Evolutionary conservation across 1,140 invertebrate genomes (phyloP), one percentile per base, ranked within the genome.

Genomic region (Platyura marginata): DNA sequence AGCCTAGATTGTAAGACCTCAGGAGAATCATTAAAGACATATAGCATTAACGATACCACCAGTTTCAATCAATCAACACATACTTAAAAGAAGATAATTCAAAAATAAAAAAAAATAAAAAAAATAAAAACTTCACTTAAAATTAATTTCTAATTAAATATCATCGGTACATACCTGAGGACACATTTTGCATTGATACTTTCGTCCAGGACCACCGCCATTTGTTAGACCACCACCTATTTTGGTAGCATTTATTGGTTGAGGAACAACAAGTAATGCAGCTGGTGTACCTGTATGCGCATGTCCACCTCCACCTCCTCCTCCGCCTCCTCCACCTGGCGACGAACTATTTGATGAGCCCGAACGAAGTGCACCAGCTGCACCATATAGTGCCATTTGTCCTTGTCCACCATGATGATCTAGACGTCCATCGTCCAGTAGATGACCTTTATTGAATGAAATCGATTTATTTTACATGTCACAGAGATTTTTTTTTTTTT

Each of bases 151-250:
- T n/a, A n/a, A n/a, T n/a, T n/a, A n/a, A n/a, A n/a, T n/a, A n/a
- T n/a, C n/a, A n/a, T n/a, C n/a, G 3, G 32, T 13, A 15, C 82
- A 75, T 65, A 96, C 91, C 86, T 94, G 88, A 48, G 91, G 90
- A 66, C 91, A 96, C 90, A 96, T 95, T 68, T 95, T 95, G 77
- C 91, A 96, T 63, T 92, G 87, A 69, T 95, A 95, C 62, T 92
- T 92, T 62, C 80, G 61, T 51, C 71, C 63, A 49, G 68, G 62
- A 16, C 65, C 62, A 51, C 66, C 64, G 20, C 73, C 74, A 50
- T 76, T 74, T 49, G 66, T 63, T 16, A 63, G 63, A 3, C 51
- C 51, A 41, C 56, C 50, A 43, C 63, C 62, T 49, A 79, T 71
- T 58, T 79, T 78, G 22, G 72, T 72, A 41, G 80, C 85, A 59